Percentiles rank a stretch among this genome's conserved stretches.
phyloP scores from a whole-genome alignment of 2,888 invertebrate species.

The Aleiodes alternator region DNA sequence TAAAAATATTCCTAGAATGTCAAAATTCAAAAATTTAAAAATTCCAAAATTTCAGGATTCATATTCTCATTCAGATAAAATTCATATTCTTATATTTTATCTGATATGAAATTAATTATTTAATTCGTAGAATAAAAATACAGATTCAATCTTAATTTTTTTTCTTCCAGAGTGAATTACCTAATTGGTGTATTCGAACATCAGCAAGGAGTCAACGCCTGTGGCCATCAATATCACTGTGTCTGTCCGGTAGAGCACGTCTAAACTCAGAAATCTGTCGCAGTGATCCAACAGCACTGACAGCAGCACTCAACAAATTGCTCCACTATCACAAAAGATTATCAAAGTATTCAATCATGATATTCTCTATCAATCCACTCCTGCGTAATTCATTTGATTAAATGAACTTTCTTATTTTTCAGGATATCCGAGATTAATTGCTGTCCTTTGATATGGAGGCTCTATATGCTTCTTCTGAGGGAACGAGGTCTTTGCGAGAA shows the following conservation, averaged over 20 bases:
- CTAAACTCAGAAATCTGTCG: slow-evolving; percentile 60
- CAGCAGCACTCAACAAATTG: slow-evolving; percentile 67
- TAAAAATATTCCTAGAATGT: no score
- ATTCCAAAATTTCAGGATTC: no score
- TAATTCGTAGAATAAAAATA: not conserved
- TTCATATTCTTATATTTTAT: no score
- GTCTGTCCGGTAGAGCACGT: slow-evolving; percentile 66
- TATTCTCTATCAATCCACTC: slow-evolving; percentile 14
- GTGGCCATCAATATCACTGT: slow-evolving; percentile 66
- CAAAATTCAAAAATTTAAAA: no score
- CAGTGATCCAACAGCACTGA: slow-evolving; percentile 58
- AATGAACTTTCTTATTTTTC: slow-evolving; percentile 21
- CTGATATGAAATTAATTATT: slow-evolving; percentile 61
- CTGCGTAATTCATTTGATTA: slow-evolving; percentile 3
- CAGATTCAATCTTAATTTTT: not conserved
- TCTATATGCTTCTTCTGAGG: slow-evolving; percentile 79
- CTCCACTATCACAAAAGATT: slow-evolving; percentile 66
- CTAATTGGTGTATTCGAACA: slow-evolving; percentile 78
- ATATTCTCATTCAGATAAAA: no score
- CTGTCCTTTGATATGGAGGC: slow-evolving; percentile 80
- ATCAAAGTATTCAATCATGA: slow-evolving; percentile 59
- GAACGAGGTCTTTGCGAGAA: slow-evolving; percentile 70
- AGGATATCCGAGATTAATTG: slow-evolving; percentile 71
- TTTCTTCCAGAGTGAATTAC: slow-evolving; percentile 71
- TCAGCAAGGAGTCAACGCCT: slow-evolving; percentile 56